phyloP scores from a whole-genome alignment of 2,113 vertebrate genomes.

The Chaetodon auriga region DNA sequence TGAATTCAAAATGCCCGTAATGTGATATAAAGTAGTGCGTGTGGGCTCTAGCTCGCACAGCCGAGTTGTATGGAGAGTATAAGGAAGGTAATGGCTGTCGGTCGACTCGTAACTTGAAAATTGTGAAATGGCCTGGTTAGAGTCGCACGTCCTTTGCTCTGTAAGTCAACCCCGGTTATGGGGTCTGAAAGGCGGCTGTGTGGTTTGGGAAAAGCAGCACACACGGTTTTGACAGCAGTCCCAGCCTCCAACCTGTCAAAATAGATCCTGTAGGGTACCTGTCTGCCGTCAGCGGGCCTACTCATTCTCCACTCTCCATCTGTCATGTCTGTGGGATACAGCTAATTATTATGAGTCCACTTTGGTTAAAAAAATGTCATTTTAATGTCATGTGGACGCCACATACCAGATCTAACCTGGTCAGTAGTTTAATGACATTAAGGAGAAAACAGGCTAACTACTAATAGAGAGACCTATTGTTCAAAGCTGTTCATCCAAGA shows the following conservation, averaged over 20 bases:
- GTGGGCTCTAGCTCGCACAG: slow-evolving; percentile 40
- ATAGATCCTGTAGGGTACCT: slow-evolving; percentile 53
- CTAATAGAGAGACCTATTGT: slow-evolving; percentile 50
- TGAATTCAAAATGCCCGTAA: not conserved
- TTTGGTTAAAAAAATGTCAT: not conserved
- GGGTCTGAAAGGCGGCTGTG: not conserved
- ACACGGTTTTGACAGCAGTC: not conserved
- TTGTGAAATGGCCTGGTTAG: slow-evolving; percentile 78
- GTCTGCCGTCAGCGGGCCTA: slow-evolving; percentile 70
- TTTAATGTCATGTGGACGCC: slow-evolving; percentile 18
- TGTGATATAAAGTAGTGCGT: slow-evolving; percentile 56
- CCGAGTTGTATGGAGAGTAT: slow-evolving; percentile 63
- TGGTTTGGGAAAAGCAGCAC: slow-evolving; percentile 8
- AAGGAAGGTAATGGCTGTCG: slow-evolving; percentile 84
- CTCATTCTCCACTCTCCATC: slow-evolving; percentile 59
- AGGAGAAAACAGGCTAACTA: not conserved
- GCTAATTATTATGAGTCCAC: slow-evolving; percentile 7
- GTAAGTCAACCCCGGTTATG: not conserved
- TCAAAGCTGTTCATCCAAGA: slow-evolving; percentile 39
- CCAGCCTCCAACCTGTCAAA: slow-evolving; percentile 55
- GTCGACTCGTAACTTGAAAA: slow-evolving; percentile 75
- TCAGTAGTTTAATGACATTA: slow-evolving; percentile 19
- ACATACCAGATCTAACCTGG: slow-evolving; percentile 34
- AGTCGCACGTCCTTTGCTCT: slow-evolving; percentile 33
- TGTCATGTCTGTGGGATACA: slow-evolving; percentile 56